phyloP scores from a whole-genome alignment of 2,113 vertebrate genomes.

The Neopipo cinnamomea region DNA sequence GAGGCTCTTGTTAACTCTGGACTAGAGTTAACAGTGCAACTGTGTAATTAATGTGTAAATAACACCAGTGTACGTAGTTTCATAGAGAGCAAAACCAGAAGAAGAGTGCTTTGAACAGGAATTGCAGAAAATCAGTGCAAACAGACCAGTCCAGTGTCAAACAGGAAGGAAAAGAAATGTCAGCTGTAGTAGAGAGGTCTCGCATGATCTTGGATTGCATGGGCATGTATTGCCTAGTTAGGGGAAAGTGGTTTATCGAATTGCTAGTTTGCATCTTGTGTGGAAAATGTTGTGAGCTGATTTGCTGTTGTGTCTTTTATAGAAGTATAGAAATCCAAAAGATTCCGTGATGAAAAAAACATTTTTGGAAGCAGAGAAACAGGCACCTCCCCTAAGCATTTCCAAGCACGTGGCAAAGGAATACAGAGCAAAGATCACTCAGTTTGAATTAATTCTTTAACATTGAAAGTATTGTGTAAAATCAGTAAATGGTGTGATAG shows the following conservation, averaged over 20 bases:
- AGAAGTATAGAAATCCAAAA: neutral
- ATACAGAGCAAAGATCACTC: neutral
- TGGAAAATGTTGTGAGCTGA: neutral
- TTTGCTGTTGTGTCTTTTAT: neutral
- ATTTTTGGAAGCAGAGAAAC: neutral
- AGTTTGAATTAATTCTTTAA: neutral
- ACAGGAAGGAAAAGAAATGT: neutral
- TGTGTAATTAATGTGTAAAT: neutral
- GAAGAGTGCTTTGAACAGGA: neutral
- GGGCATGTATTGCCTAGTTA: neutral
- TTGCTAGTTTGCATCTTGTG: neutral
- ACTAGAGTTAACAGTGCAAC: neutral
- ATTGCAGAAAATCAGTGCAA: neutral
- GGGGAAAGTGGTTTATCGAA: neutral
- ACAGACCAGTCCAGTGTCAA: neutral
- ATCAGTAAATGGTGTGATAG: neutral
- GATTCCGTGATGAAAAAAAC: neutral
- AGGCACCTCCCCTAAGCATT: neutral
- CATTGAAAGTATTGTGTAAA: neutral
- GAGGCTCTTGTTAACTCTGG: neutral
- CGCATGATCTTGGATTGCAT: accelerated
- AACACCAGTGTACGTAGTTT: neutral
- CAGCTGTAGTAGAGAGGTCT: neutral
- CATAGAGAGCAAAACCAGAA: neutral
- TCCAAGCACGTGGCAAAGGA: neutral